These are phyloP conservation scores for Autographa pulchrina DNA, from an alignment of 2,888 invertebrate genomes.

Conservation along the genomic window DNA sequence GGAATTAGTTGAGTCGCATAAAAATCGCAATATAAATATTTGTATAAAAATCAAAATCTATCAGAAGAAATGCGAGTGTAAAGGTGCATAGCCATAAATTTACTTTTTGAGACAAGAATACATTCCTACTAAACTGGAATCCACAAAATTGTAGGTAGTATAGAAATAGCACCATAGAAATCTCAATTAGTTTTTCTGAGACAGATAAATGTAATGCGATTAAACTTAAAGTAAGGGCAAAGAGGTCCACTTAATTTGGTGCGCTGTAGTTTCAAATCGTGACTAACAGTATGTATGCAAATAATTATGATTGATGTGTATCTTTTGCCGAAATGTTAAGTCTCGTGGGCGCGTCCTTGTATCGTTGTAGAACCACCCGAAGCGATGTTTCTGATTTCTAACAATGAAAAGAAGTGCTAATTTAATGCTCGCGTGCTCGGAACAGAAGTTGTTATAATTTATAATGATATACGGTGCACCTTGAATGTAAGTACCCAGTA, in stretches of 20 bases:
- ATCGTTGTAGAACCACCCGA: conserved; percentile 59
- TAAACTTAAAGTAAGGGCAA: conserved; percentile 36
- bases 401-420: conserved; percentile 57
- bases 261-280: conserved; percentile 64
- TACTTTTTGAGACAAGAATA: too few species aligned
- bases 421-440: conserved; percentile 60
- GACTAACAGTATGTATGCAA: conserved; percentile 75
- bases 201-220: not conserved
- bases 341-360: conserved; percentile 69
- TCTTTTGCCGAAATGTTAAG: conserved; percentile 74
- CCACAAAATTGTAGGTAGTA: not conserved
- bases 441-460: conserved; percentile 61
- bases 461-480: conserved; percentile 57
- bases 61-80: too few species aligned
- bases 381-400: conserved; percentile 58
- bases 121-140: too few species aligned
- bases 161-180: not conserved
- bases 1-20: too few species aligned
- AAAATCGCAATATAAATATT: too few species aligned
- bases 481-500: conserved; percentile 49
- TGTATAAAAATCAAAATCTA: too few species aligned
- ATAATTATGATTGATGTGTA: conserved; percentile 81
- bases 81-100: too few species aligned
- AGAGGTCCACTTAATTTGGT: conserved; percentile 59
- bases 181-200: not conserved